A percentile compares a stretch with the other conserved stretches of the same genome.
These are phyloP conservation scores for Encarsia formosa DNA, from an alignment of 2,888 invertebrate species.

Conservation along the genomic window DNA sequence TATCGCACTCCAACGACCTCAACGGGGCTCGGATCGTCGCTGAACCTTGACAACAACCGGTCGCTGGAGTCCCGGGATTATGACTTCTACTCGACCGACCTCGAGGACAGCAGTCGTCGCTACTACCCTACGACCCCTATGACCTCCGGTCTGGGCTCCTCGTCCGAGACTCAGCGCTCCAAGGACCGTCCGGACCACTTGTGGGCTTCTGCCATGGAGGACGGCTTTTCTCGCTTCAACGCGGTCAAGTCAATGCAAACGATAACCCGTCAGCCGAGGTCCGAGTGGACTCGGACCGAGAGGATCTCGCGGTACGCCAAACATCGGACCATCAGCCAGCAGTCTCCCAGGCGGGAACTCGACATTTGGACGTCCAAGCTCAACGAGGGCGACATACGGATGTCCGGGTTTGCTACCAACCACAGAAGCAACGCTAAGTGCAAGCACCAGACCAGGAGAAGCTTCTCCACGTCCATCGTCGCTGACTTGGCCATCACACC, in stretches of 20 bases:
- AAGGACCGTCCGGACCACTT: conserved; percentile 41
- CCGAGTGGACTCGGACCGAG: conserved; percentile 44
- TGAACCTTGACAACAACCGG: conserved; percentile 44
- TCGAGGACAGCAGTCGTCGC: conserved; percentile 38
- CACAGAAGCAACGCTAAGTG: conserved; percentile 40
- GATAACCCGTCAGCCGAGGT: conserved; percentile 41
- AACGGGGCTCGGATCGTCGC: conserved; percentile 42
- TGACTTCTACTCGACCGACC: conserved; percentile 42
- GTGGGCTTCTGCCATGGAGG: conserved; percentile 41
- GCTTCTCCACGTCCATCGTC: conserved; percentile 44
- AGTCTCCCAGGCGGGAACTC: conserved; percentile 35
- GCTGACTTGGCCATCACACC: conserved; percentile 42
- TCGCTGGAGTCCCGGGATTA: conserved; percentile 42
- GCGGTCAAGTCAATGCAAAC: conserved; percentile 42
- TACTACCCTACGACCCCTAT: conserved; percentile 42
- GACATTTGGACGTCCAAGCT: conserved; percentile 42
- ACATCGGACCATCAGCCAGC: conserved; percentile 42
- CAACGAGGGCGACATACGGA: conserved; percentile 31
- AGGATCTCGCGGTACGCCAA: conserved; percentile 41
- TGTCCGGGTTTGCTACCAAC: conserved; percentile 36
- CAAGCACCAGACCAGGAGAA: conserved; percentile 41
- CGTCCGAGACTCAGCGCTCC: conserved; percentile 41
- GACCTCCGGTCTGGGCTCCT: conserved; percentile 43
- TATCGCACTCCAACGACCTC: conserved; percentile 43
- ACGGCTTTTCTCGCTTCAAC: conserved; percentile 40